Evolutionary conservation across 2,113 vertebrate species (phyloP).

Genomic region (Etia nguti): DNA sequence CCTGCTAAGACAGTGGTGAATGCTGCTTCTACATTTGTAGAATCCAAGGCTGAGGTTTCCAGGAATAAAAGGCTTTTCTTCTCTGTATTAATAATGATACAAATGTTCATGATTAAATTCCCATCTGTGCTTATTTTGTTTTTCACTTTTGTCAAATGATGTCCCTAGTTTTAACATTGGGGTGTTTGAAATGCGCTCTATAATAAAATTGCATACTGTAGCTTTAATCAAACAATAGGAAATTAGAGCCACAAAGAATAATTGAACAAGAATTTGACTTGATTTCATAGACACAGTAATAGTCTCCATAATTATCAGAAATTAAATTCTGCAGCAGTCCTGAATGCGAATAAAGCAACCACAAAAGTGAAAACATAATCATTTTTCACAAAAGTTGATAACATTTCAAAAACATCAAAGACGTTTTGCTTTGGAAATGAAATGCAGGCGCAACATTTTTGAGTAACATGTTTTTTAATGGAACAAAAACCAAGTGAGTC

Average conservation of each 20-base stretch:
- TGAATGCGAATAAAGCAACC: accelerated
- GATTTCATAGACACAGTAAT: background rate
- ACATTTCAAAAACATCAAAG: background rate
- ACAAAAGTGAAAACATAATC: background rate
- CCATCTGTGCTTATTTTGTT: background rate
- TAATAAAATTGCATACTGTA: background rate
- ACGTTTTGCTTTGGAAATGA: background rate
- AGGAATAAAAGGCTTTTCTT: conserved; percentile 69
- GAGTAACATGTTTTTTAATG: background rate
- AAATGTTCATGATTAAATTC: background rate
- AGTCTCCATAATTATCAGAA: background rate
- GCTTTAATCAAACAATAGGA: background rate
- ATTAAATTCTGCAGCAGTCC: background rate
- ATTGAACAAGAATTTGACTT: background rate
- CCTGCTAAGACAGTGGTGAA: conserved; percentile 72
- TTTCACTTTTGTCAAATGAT: background rate
- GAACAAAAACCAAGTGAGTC: background rate
- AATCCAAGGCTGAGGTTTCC: conserved; percentile 74
- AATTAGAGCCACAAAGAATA: background rate
- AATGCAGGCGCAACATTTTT: background rate
- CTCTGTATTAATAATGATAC: conserved; percentile 27
- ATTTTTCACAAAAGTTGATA: background rate
- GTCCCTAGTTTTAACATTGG: background rate
- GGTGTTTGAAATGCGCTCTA: accelerated
- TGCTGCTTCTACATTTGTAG: conserved; percentile 74